A percentile compares a stretch with the other conserved stretches of the same genome.
These are phyloP conservation scores for Crotalus tigris DNA, from an alignment of 2,113 vertebrate genomes.

Conservation along the genomic window DNA sequence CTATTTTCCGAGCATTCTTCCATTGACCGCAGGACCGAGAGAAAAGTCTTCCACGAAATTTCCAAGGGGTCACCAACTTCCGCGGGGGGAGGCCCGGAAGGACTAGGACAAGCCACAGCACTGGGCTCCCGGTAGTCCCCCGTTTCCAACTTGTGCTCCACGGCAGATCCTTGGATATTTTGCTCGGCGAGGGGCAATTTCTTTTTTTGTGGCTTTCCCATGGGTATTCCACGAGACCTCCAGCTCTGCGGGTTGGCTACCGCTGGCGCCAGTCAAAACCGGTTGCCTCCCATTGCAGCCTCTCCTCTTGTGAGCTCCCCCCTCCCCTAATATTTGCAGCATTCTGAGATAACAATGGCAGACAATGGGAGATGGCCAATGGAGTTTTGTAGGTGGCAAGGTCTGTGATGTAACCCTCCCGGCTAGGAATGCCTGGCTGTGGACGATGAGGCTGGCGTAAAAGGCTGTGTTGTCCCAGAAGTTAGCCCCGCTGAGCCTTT, in stretches of 20 bases:
- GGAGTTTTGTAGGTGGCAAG: background rate
- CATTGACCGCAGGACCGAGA: background rate
- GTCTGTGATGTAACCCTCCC: background rate
- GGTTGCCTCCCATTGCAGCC: background rate
- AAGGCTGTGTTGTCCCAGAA: background rate
- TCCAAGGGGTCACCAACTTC: background rate
- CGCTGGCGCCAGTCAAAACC: background rate
- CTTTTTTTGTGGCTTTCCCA: slow-evolving; percentile 7
- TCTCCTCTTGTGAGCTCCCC: background rate
- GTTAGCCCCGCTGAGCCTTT: background rate
- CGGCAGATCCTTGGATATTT: background rate
- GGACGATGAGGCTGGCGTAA: background rate
- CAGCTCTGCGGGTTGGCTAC: background rate
- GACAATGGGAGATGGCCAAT: background rate
- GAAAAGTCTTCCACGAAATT: background rate
- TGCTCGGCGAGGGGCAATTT: background rate
- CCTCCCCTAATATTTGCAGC: background rate
- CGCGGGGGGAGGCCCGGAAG: background rate
- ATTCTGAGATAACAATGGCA: background rate
- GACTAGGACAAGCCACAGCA: background rate
- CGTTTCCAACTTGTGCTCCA: background rate
- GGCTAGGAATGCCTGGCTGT: rapidly evolving
- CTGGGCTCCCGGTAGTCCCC: background rate
- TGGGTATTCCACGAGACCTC: background rate
- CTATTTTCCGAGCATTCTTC: slow-evolving; percentile 1